Evolutionary conservation across 2,797 vertebrate genomes (phyloP).

Genomic region (Sebastes elongatus): DNA sequence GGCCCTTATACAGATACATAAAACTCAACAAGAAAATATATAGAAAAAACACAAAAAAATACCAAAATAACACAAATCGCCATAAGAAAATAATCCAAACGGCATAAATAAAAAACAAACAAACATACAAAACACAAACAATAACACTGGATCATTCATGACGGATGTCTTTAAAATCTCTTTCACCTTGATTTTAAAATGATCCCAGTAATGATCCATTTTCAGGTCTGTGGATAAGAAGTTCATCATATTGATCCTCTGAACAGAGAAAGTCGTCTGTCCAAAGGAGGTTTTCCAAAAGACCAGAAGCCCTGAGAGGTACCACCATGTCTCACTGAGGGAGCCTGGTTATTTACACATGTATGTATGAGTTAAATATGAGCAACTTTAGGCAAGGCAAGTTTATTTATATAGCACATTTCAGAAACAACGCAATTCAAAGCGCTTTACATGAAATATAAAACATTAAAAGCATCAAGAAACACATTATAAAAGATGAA

Average conservation of each 20-base stretch:
- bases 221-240: background rate
- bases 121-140: background rate
- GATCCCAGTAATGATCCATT: background rate
- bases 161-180: background rate
- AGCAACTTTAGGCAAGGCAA: background rate
- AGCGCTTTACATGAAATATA: too few species aligned
- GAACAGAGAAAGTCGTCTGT: background rate
- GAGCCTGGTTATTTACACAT: background rate
- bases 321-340: background rate
- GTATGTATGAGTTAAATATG: background rate
- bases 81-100: background rate
- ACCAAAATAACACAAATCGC: background rate
- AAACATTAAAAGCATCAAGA: too few species aligned
- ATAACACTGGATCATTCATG: background rate
- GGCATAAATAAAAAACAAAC: rapidly evolving
- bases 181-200: background rate
- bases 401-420: too few species aligned
- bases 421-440: too few species aligned
- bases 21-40: background rate
- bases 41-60: rapidly evolving
- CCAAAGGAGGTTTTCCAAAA: background rate
- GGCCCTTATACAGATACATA: background rate
- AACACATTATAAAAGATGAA: too few species aligned
- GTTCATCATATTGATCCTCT: background rate
- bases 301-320: too few species aligned